Evolutionary conservation across 2,797 vertebrate genomes (phyloP), one percentile per base, ranked within the genome.

Genomic region (Orestias chungarensis): DNA sequence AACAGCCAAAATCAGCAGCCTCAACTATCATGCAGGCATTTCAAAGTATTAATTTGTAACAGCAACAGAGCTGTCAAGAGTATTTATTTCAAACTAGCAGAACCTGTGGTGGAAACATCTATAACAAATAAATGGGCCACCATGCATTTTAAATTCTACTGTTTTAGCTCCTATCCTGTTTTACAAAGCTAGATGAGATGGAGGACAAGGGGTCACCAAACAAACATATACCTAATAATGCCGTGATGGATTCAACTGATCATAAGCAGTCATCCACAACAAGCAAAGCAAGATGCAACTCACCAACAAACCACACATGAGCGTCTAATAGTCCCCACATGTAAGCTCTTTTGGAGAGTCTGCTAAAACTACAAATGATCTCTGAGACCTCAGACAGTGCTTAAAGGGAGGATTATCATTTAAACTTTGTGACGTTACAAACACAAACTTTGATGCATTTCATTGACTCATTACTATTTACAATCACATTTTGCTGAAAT

Each of bases 51-150:
- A 67, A 67, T 77, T 74, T 47, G 12, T 87, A 79, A 82, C 55
- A 67, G 76, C 49, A 7, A 64, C 70, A 8, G 42, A 75, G 72
- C 78, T 75, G 75, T 88, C 75, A 69, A 3, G 68, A 78, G 46
- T 27, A 57, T 31, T 77, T 57, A 79, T 76, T 89, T 78, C 64
- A 57, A 18, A 55, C 54, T 17, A 31, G 54, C 29, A 55, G 47
- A 77, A 72, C 15, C 59, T 80, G 73, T 73, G 68, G 76, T 77
- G 79, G 86, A 89, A 91, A 86, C 61, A 31, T 84, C 66, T 82
- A 31, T 75, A 52, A 61, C 49, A 54, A 25, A 62, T 43, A 81
- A 61, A 71, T 47, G 68, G 82, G 87, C 83, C 87, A 82, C 81
- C 80, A 31, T 44, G 75, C 72, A 73, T 67, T 57, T 65, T 31